phyloP scores from a whole-genome alignment of 2,888 invertebrate species.

The Neuroscelio doddi region DNA sequence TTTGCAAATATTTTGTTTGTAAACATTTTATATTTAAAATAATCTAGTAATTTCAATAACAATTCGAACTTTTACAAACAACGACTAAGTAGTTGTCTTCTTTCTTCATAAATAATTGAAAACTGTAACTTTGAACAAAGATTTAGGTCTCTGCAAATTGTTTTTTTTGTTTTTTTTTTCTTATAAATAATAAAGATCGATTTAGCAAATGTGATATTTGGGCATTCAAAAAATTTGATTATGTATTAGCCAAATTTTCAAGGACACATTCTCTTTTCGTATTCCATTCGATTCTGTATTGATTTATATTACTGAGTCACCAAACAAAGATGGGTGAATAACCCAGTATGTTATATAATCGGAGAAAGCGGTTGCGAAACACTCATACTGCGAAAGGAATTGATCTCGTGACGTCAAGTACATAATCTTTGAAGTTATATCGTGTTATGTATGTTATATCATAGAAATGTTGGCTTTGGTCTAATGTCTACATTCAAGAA shows the following conservation, averaged over 20 bases:
- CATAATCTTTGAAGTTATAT: slow-evolving; percentile 23
- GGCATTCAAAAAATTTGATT: no score
- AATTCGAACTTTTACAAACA: no score
- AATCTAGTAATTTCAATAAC: no score
- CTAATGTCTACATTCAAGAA: slow-evolving; percentile 42
- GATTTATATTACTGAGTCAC: slow-evolving; percentile 19
- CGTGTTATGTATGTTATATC: slow-evolving; percentile 31
- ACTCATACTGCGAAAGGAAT: slow-evolving; percentile 41
- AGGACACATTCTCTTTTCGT: slow-evolving; percentile 41
- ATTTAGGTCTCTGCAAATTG: no score
- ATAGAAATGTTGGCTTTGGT: slow-evolving; percentile 34
- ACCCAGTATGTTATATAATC: slow-evolving; percentile 36
- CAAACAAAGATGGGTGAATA: slow-evolving; percentile 47
- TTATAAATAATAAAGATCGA: no score
- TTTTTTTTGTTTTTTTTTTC: no score
- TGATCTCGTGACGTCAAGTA: slow-evolving; percentile 25
- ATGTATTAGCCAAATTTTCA: slow-evolving; percentile 23
- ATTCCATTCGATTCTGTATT: slow-evolving; percentile 16
- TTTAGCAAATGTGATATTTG: no score
- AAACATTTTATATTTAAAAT: no score
- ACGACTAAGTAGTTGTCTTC: no score
- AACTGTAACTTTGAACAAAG: no score
- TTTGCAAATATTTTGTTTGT: no score
- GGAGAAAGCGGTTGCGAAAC: slow-evolving; percentile 47
- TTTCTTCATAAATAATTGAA: no score